A percentile compares a stretch with the other conserved stretches of the same genome.
Conservation (phyloP, 1,140 invertebrate species). For the Sarcophaga bullata region DNA sequence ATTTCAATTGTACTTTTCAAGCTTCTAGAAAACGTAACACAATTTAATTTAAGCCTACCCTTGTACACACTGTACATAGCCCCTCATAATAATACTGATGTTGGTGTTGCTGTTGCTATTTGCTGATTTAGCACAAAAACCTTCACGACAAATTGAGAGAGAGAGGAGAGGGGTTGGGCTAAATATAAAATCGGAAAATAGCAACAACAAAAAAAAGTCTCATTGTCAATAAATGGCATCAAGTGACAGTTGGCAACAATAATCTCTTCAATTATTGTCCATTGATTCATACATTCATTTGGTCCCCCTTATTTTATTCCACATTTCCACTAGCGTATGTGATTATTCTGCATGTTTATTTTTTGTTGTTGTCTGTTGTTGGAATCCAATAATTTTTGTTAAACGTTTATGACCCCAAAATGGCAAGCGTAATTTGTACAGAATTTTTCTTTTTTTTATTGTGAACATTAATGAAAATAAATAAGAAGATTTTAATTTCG, state of each 20-base stretch:
- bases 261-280: slow-evolving; percentile 31
- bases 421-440: not conserved
- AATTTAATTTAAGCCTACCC: too few species aligned
- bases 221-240: not conserved
- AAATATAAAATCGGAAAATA: not conserved
- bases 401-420: slow-evolving; percentile 15
- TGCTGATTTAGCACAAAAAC: slow-evolving; percentile 33
- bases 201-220: slow-evolving; percentile 13
- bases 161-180: not conserved
- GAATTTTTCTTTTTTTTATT: slow-evolving; percentile 29
- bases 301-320: too few species aligned
- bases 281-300: not conserved
- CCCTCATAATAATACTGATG: not conserved
- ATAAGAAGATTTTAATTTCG: not conserved
- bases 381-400: not conserved
- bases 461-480: slow-evolving; percentile 9
- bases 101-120: too few species aligned
- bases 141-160: not conserved
- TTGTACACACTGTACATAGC: not conserved
- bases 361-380: not conserved
- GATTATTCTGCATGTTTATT: not conserved
- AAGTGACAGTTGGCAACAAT: slow-evolving; percentile 38
- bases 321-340: too few species aligned
- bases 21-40: not conserved
- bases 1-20: not conserved